phyloP scores from a whole-genome alignment of 2,797 vertebrate species.

The Gymnoscopelus microlampas region DNA sequence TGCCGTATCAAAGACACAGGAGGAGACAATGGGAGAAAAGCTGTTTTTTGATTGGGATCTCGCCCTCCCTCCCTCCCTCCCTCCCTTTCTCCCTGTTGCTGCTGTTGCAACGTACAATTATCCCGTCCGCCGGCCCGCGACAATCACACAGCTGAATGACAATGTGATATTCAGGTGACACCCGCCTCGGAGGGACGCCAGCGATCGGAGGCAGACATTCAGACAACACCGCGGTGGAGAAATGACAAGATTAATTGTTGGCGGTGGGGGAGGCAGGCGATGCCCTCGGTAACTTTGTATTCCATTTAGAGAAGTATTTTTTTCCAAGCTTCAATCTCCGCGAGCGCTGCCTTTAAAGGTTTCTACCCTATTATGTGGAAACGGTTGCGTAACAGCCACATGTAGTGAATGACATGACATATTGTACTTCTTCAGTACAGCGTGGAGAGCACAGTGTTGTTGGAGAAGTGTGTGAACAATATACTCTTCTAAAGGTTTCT shows the following conservation, averaged over 20 bases:
- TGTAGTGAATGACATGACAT: too few relatives aligned
- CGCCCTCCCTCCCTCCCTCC: conserved; percentile 23
- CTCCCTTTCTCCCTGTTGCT: neutral
- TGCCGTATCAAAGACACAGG: too few relatives aligned
- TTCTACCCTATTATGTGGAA: too few relatives aligned
- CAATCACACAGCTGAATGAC: conserved; percentile 12
- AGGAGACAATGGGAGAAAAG: neutral
- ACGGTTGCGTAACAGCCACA: too few relatives aligned
- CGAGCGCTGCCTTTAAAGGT: too few relatives aligned
- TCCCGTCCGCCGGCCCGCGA: conserved; percentile 29
- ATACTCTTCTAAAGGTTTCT: too few relatives aligned
- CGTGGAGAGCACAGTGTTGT: too few relatives aligned
- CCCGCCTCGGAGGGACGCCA: conserved; percentile 28
- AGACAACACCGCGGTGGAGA: conserved; percentile 22
- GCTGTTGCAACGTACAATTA: conserved; percentile 50
- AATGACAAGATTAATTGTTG: conserved; percentile 29
- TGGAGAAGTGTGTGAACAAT: too few relatives aligned
- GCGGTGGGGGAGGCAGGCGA: neutral
- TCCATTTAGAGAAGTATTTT: too few relatives aligned
- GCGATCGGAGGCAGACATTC: conserved; percentile 34
- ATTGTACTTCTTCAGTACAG: too few relatives aligned
- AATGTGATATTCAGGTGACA: conserved; percentile 30
- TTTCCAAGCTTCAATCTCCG: too few relatives aligned
- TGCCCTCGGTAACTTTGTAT: too few relatives aligned
- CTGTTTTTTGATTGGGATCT: conserved; percentile 21